Conservation (phyloP, 37 sponge, comb jelly and placozoan species). For the Crambe crambe region DNA sequence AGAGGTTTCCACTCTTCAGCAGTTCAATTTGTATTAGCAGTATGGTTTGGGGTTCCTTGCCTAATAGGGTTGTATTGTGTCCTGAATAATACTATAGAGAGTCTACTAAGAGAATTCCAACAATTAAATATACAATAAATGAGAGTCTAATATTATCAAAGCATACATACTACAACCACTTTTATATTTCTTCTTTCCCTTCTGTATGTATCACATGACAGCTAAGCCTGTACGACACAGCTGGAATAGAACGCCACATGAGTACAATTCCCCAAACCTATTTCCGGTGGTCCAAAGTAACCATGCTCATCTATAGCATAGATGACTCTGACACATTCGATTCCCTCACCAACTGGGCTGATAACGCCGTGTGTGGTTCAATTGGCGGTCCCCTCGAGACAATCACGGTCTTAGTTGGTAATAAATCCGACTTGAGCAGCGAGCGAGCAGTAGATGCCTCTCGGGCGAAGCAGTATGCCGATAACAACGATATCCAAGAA, state of each 20-base stretch:
- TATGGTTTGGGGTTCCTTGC: too few species aligned
- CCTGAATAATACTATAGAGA: too few species aligned
- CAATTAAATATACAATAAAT: too few species aligned
- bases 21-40: too few species aligned
- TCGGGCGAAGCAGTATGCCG: slow-evolving; percentile 43
- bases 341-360: slow-evolving; percentile 66
- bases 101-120: too few species aligned
- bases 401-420: slow-evolving; percentile 64
- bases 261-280: slow-evolving; percentile 81
- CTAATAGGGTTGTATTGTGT: too few species aligned
- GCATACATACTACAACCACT: too few species aligned
- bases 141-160: too few species aligned
- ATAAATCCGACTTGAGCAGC: slow-evolving; percentile 59
- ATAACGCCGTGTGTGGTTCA: slow-evolving; percentile 42
- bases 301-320: slow-evolving; percentile 66
- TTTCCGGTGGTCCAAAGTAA: slow-evolving; percentile 73
- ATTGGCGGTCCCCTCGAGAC: slow-evolving; percentile 22
- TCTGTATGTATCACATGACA: slow-evolving; percentile 6
- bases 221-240: slow-evolving; percentile 81
- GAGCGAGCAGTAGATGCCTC: slow-evolving; percentile 13
- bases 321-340: slow-evolving; percentile 73
- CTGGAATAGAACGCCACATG: slow-evolving; percentile 77
- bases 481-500: slow-evolving; percentile 53
- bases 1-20: too few species aligned
- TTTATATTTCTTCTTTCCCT: too few species aligned